Evolutionary conservation across 2,797 vertebrate species (phyloP).

Genomic region (Phyllotis vaccarum): DNA sequence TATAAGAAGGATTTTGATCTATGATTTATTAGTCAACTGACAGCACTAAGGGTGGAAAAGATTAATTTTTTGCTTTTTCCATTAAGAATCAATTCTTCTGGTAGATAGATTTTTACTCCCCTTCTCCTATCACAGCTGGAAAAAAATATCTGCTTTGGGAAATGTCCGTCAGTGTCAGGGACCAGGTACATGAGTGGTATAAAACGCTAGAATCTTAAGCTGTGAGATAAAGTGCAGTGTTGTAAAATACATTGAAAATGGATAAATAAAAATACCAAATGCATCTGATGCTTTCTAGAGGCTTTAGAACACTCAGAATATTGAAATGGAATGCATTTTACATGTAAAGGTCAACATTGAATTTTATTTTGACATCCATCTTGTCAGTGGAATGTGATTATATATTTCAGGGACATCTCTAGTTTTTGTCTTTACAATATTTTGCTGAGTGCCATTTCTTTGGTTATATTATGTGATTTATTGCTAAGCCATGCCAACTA

Average conservation of each 20-base stretch:
- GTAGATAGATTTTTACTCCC: conserved; percentile 79
- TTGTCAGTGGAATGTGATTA: conserved; percentile 8
- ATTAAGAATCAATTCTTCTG: conserved; percentile 84
- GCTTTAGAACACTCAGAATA: conserved; percentile 30
- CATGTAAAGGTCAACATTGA: conserved; percentile 49
- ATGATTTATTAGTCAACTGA: conserved; percentile 88
- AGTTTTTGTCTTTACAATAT: not conserved
- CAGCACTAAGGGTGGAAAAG: conserved; percentile 70
- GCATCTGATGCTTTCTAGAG: conserved; percentile 41
- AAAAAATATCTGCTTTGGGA: conserved; percentile 55
- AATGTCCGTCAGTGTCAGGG: conserved; percentile 81
- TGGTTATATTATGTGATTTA: conserved; percentile 57
- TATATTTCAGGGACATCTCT: not conserved
- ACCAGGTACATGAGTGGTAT: conserved; percentile 56
- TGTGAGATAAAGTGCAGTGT: conserved; percentile 56
- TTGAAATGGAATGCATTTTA: conserved; percentile 17
- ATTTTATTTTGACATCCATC: conserved; percentile 15
- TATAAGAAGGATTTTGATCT: conserved; percentile 87
- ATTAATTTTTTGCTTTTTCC: not conserved
- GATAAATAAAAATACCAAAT: conserved; percentile 41
- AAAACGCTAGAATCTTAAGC: conserved; percentile 75
- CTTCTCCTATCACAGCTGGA: conserved; percentile 70
- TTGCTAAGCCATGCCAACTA: conserved; percentile 1
- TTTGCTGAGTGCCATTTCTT: conserved; percentile 55
- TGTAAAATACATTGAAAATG: conserved; percentile 55